Base-by-base conservation (phyloP, 2,888 invertebrate species). In the Phorcus lineatus region DNA sequence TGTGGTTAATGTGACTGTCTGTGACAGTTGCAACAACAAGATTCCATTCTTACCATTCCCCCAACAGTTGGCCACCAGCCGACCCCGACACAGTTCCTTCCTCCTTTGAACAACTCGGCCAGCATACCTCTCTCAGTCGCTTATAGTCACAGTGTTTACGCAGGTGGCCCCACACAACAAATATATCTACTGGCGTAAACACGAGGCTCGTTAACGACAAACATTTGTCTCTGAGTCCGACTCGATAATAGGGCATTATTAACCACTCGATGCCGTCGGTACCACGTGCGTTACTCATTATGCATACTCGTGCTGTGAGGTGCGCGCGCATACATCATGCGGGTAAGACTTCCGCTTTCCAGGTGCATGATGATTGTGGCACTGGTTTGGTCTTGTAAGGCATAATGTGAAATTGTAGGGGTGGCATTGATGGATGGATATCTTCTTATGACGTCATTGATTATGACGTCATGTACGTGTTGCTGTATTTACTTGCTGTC, bases 211-310 rank as follows among this genome's bases (percentile, higher is more conserved):
- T 70, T 70, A 70, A 70, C 70, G 70, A 70, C 70, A 70, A 70
- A 70, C 70, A 70, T 70, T 70, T 70, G 70, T 70, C 40, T 70
- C 70, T 40, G 36, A 40, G 36, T 36, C 24, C 11, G 70, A 70
- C 70, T n/a, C 36, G 70, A 70, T 70, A 70, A 70, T 70, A 70
- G 70, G n/a, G 70, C 70, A 70, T 36, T 70, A 70, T 36, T 70
- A 40, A 70, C 36, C 70, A 70, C 70, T 40, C 70, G 4, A 9
- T 36, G 70, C 70, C 28, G 70, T 70, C 17, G 28, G 70, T 11
- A 40, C 70, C 70, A 70, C 70, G 70, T 70, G 70, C 70, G 70
- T 19, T n/a, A n/a, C 70, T 36, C 16, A 70, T 70, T 70, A 70
- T 70, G 70, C 19, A 17, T 70, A 40, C 70, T 62, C 62, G 22